phyloP scores from a whole-genome alignment of 1,140 invertebrate species.

The Leptopilina boulardi region DNA sequence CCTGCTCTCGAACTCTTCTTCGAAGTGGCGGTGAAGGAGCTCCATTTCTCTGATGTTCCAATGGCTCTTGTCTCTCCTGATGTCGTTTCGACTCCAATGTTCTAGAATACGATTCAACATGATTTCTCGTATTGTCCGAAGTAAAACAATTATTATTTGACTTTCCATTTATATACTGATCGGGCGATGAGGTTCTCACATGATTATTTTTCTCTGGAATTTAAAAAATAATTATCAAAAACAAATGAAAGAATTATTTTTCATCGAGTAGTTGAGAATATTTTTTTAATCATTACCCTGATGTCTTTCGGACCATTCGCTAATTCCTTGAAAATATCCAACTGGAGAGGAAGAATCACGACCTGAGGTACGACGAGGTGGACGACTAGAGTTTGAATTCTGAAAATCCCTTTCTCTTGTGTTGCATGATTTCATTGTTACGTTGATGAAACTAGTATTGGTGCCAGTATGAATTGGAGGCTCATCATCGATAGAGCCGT shows the following conservation, averaged over 20 bases:
- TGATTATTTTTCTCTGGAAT: slow-evolving; percentile 61
- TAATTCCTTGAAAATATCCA: slow-evolving; percentile 83
- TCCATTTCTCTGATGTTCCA: slow-evolving; percentile 72
- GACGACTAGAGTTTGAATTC: slow-evolving; percentile 56
- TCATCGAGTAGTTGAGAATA: too few relatives aligned
- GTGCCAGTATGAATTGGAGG: slow-evolving; percentile 67
- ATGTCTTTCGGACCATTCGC: slow-evolving; percentile 84
- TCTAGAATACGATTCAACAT: slow-evolving; percentile 60
- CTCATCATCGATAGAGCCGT: slow-evolving; percentile 79
- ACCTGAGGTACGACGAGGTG: slow-evolving; percentile 55
- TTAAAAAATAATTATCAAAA: slow-evolving; percentile 31
- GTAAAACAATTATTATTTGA: slow-evolving; percentile 57
- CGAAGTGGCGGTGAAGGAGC: slow-evolving; percentile 74
- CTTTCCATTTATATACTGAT: slow-evolving; percentile 53
- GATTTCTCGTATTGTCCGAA: slow-evolving; percentile 55
- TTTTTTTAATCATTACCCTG: too few relatives aligned
- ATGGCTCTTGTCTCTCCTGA: slow-evolving; percentile 58
- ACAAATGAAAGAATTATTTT: neutral
- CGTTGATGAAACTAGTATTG: slow-evolving; percentile 85
- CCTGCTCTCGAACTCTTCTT: slow-evolving; percentile 59
- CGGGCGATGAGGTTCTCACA: slow-evolving; percentile 58
- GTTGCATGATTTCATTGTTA: slow-evolving; percentile 83
- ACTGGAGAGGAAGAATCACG: slow-evolving; percentile 73
- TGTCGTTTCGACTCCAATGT: slow-evolving; percentile 60
- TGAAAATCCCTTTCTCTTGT: slow-evolving; percentile 67